Evolutionary conservation across 2,113 vertebrate species (phyloP), one percentile per base, ranked within the genome.

Genomic region (Leiothrix lutea): DNA sequence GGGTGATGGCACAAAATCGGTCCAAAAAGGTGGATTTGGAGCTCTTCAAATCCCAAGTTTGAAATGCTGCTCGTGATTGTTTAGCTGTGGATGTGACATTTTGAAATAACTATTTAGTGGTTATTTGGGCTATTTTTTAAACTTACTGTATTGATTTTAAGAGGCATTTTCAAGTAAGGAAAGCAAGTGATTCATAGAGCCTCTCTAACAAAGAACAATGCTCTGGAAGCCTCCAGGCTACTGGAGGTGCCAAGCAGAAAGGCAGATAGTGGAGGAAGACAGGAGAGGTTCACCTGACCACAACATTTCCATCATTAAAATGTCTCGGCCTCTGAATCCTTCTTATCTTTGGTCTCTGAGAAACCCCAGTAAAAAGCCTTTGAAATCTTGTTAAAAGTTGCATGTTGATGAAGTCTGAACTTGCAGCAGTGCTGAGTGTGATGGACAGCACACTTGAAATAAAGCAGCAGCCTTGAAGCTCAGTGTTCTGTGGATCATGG

Each of bases 1-100:
- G 84, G 70, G 50, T 70, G 47, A 81, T 95, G 85, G 91, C 90
- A 69, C 29, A 89, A 92, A 96, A 92, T 67, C 67, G 51, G 56
- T 64, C 80, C 87, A 92, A 65, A 40, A 96, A 89, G 50, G 54
- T 92, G 58, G 90, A 73, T 56, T 65, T 94, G 25, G 80, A 94
- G 74, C 42, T 86, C 29, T 69, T 81, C n/a, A 42, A 79, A 72
- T 70, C 47, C 40, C 60, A 65, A 83, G 48, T 15, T 67, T 70
- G 54, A 73, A 56, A 38, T 83, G 35, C 25, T 72, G 33, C 29
- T 71, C 2, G 13, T 71, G 88, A 84, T 84, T 58, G 26, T 62
- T 87, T 54, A 87, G 62, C 29, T 88, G 42, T 61, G 64, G 6
- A 51, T 88, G 50, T 56, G 66, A 64, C 11, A 29, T 23, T 64